phyloP scores from a whole-genome alignment of 1,140 invertebrate species.

The Euwallacea similis region DNA sequence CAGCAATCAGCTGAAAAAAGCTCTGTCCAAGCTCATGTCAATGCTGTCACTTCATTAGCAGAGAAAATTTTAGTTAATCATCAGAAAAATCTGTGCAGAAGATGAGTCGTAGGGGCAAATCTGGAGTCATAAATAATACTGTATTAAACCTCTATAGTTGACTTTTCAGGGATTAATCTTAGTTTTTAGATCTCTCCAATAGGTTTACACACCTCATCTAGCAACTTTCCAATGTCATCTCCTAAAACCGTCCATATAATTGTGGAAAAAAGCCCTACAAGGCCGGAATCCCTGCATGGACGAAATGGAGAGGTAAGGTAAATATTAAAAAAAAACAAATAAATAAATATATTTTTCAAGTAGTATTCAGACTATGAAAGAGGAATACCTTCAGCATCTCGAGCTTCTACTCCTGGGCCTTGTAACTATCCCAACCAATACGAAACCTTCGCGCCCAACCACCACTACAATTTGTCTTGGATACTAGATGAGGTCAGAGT shows the following conservation, averaged over 20 bases:
- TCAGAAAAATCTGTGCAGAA: not conserved
- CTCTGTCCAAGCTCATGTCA: too few species aligned
- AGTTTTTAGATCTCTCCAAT: not conserved
- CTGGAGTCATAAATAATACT: not conserved
- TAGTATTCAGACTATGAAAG: constrained; percentile 27
- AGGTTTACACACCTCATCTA: constrained; percentile 1
- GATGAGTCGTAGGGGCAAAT: constrained; percentile 26
- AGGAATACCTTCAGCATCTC: constrained; percentile 24
- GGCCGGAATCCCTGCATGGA: constrained; percentile 11
- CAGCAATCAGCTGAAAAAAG: too few species aligned
- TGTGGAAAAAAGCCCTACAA: constrained; percentile 27
- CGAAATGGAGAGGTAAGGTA: constrained; percentile 1
- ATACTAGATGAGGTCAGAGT: constrained; percentile 28
- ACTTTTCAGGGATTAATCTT: not conserved
- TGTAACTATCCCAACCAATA: constrained; percentile 25
- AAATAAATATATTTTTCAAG: not conserved
- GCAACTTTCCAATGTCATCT: constrained; percentile 12
- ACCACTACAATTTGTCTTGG: constrained; percentile 30
- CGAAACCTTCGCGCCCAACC: constrained; percentile 30
- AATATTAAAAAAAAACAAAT: not conserved
- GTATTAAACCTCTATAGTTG: constrained; percentile 1
- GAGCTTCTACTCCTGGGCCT: constrained; percentile 33
- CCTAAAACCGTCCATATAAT: constrained; percentile 29
- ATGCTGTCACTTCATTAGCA: too few species aligned
- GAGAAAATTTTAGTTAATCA: not conserved